These are phyloP conservation scores for Myodes glareolus DNA, from an alignment of 2,113 vertebrate species.

Conservation along the genomic window DNA sequence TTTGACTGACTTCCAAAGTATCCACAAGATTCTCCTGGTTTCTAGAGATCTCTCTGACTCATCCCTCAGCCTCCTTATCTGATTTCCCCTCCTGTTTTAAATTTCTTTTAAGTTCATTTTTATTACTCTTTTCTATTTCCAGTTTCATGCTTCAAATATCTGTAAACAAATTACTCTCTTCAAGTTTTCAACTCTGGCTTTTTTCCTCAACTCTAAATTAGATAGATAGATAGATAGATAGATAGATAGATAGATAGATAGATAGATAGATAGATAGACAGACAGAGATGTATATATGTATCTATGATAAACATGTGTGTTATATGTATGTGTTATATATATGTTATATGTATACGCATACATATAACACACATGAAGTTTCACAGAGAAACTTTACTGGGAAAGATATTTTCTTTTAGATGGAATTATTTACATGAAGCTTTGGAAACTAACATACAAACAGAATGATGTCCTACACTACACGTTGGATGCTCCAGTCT, in stretches of 20 bases:
- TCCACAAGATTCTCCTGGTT: neutral
- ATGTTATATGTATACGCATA: no score
- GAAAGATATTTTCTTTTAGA: neutral
- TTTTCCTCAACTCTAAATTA: neutral
- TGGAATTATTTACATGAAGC: neutral
- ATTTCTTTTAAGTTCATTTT: neutral
- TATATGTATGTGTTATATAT: neutral
- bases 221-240: no score
- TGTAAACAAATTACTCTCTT: neutral
- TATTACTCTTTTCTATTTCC: neutral
- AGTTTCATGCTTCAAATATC: neutral
- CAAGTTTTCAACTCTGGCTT: neutral
- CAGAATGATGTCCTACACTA: neutral
- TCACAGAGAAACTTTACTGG: neutral
- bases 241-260: no score
- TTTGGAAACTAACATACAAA: neutral
- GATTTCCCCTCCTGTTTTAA: neutral
- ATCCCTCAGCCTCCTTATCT: neutral
- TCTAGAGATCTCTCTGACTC: neutral
- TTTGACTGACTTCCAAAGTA: neutral
- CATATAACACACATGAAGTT: no score
- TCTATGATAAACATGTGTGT: neutral
- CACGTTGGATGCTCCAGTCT: neutral
- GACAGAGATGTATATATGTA: neutral
- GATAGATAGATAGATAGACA: no score